Evolutionary conservation across 2,113 vertebrate genomes (phyloP).

Genomic region (Sisor rabdophorus): DNA sequence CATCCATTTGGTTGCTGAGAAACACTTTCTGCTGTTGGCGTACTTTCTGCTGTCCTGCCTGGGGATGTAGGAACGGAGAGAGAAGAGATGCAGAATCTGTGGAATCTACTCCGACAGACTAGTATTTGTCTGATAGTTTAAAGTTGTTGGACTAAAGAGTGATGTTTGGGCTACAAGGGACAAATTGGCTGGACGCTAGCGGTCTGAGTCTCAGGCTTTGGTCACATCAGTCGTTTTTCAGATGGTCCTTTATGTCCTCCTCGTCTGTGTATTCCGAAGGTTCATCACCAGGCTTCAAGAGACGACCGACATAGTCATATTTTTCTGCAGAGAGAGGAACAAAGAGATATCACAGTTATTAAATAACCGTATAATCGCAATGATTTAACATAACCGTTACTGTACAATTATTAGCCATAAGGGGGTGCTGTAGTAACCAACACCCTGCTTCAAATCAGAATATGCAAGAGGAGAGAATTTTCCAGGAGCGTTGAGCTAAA

Average conservation of each 20-base stretch:
- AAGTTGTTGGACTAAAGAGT: slow-evolving; percentile 27
- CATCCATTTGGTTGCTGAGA: neutral
- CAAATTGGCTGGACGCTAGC: slow-evolving; percentile 69
- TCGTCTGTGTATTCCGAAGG: slow-evolving; percentile 98
- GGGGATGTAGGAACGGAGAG: neutral
- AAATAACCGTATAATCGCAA: too few relatives aligned
- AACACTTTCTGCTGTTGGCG: neutral
- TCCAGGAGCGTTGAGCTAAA: too few relatives aligned
- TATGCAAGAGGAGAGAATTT: too few relatives aligned
- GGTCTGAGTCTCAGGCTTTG: slow-evolving; percentile 86
- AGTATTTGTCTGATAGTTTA: slow-evolving; percentile 11
- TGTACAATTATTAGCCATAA: too few relatives aligned
- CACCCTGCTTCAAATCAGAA: too few relatives aligned
- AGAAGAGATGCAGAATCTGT: neutral
- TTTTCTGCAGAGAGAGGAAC: slow-evolving; percentile 77
- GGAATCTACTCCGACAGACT: slow-evolving; percentile 1
- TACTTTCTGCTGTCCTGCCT: slow-evolving; percentile 7
- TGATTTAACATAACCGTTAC: too few relatives aligned
- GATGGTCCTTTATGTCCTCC: slow-evolving; percentile 97
- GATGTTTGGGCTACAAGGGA: slow-evolving; percentile 23
- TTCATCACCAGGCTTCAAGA: slow-evolving; percentile 97
- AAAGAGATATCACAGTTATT: neutral
- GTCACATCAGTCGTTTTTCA: slow-evolving; percentile 95
- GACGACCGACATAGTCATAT: slow-evolving; percentile 96
- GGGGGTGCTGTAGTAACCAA: too few relatives aligned